These are phyloP conservation scores for Habropoda laboriosa DNA, from an alignment of 1,140 invertebrate genomes.

Conservation along the genomic window DNA sequence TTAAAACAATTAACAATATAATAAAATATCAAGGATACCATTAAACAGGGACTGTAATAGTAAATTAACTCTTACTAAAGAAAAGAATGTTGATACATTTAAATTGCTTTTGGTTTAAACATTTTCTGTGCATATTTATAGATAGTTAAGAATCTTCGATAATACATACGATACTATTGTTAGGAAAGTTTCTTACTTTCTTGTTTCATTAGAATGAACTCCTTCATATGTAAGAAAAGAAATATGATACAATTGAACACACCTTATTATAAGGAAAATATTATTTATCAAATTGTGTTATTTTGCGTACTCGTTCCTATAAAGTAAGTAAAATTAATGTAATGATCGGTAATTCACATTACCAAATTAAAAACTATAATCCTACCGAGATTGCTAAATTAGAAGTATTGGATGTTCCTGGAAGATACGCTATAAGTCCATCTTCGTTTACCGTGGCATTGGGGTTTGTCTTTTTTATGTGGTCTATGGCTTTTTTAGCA, in stretches of 20 bases:
- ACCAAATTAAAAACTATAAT: background rate
- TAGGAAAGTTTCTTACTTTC: too few relatives aligned
- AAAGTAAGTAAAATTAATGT: conserved; percentile 28
- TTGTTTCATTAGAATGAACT: too few relatives aligned
- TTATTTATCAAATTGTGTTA: conserved; percentile 1
- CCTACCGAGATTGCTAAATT: conserved; percentile 46
- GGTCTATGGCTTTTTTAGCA: conserved; percentile 73
- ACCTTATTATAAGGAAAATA: background rate
- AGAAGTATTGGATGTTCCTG: conserved; percentile 64
- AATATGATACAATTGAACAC: background rate
- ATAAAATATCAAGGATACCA: too few relatives aligned
- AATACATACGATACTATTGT: too few relatives aligned
- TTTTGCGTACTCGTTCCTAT: conserved; percentile 39
- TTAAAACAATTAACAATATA: too few relatives aligned
- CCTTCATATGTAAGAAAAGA: background rate
- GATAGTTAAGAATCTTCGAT: too few relatives aligned
- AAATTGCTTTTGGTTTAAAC: too few relatives aligned
- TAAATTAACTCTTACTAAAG: background rate
- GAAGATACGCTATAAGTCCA: conserved; percentile 57
- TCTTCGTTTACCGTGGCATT: conserved; percentile 67
- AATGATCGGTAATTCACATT: background rate
- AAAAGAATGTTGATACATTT: background rate
- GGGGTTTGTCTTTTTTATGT: conserved; percentile 72
- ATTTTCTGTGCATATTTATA: too few relatives aligned
- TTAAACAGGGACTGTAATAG: background rate